Base-by-base conservation (phyloP, 2,797 vertebrate species). In the Sebastolobus alascanus region DNA sequence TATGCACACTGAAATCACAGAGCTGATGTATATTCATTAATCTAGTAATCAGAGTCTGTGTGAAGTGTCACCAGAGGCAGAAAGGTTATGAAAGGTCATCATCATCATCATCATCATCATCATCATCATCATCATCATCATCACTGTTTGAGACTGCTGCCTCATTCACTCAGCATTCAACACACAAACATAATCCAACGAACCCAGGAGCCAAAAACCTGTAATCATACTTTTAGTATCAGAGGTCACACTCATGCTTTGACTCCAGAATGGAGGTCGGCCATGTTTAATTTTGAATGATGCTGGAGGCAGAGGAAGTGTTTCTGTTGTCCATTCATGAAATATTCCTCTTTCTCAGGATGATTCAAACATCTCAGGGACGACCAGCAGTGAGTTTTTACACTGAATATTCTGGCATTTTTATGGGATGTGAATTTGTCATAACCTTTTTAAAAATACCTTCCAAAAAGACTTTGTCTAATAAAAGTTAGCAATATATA, bases 171-270 rank as follows among this genome's bases (percentile, higher is more conserved):
- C 29, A 63, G 68, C 71, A 82, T 80, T 78, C 75, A 70, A 16
- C 71, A 25, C 73, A 66, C 60, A 81, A 64, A 64, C 31, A 56
- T 12, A 55, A 55, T 31, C n/a, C 1, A 71, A 70, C 1, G 2
- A 69, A 61, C 60, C 67, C 80, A 58, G 38, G 50, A 52, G 75
- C 79, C 11, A 33, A 55, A 22, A 73, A 77, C 27, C 70, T 79
- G 58, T n/a, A 55, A 69, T 84, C 67, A 76, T 22, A 31, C 52
- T 59, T 59, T 70, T 5, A 13, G 37, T 35, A 50, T 75, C 79
- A 33, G 56, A 71, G 83, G 87, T 88, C 80, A 55, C 58, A 68
- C 56, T 73, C 56, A 11, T 70, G 73, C 70, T 74, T 68, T 60
- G 77, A 88, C 58, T 87, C 29, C 3, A 35, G 63, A 69, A 46